Evolutionary conservation across 2,888 invertebrate species (phyloP).

Genomic region (Adela reaumurella): DNA sequence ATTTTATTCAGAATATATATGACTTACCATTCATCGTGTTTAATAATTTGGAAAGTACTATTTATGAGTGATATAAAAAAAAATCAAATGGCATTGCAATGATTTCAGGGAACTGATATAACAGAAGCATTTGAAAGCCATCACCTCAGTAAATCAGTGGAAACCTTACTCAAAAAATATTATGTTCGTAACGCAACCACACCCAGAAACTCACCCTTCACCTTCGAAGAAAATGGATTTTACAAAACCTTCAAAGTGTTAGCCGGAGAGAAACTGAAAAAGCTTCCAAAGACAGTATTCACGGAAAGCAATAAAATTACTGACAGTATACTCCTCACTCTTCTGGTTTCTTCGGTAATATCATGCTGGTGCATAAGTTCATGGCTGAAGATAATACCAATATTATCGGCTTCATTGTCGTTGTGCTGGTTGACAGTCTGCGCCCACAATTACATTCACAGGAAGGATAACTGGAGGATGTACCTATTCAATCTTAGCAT

Average conservation of each 20-base stretch:
- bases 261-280: conserved; percentile 51
- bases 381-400: conserved; percentile 22
- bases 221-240: conserved; percentile 72
- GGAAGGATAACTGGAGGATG: conserved; percentile 74
- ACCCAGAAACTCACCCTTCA: conserved; percentile 68
- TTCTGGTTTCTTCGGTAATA: conserved; percentile 27
- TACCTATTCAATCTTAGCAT: conserved; percentile 69
- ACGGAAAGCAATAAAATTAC: conserved; percentile 24
- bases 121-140: conserved; percentile 61
- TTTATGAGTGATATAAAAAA: too few species aligned
- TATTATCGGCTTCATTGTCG: conserved; percentile 35
- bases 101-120: conserved; percentile 27
- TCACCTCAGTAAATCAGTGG: conserved; percentile 51
- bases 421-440: conserved; percentile 59
- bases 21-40: too few species aligned
- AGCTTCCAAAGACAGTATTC: conserved; percentile 29
- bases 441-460: conserved; percentile 78
- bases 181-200: conserved; percentile 60
- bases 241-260: conserved; percentile 65
- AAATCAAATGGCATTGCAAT: too few species aligned
- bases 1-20: too few species aligned
- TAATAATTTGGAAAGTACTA: too few species aligned
- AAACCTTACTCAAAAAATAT: conserved; percentile 61
- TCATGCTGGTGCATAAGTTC: conserved; percentile 25
- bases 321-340: conserved; percentile 31